Evolutionary conservation across 2,888 invertebrate species (phyloP), one percentile per base, ranked within the genome.

Genomic region (Hetaerina titia): DNA sequence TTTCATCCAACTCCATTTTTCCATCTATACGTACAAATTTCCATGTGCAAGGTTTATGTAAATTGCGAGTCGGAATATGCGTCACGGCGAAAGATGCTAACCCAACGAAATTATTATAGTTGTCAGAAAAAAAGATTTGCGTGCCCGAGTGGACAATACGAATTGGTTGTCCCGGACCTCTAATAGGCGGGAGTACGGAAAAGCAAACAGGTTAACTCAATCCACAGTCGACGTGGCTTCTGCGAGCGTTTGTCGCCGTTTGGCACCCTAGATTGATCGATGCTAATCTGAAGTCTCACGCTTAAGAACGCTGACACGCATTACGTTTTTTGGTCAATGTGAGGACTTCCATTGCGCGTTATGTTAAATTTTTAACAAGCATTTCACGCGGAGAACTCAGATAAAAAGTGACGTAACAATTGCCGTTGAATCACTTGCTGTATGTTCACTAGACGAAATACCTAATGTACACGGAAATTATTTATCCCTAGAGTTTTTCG

Each of bases 281-380:
- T 81, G 81, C 81, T 81, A 81, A 81, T 81, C 81, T 81, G 31
- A 31, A 31, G 81, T 81, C 81, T 81, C 81, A 81, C 81, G 81
- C 81, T 31, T 81, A 81, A 81, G 81, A 81, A 81, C 25, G n/a
- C 69, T n/a, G 69, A 69, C 69, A 81, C 81, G 81, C 15, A 81
- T 31, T 81, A 13, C 81, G 31, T 31, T 81, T 31, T 19, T 11
- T 81, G 22, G 22, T 8, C 9, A 25, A 74, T 74, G 25, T n/a
- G 69, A 22, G 69, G n/a, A 69, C 69, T 81, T 31, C 81, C 31
- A 9, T 74, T 81, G 31, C 22, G 11, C 81, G 81, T 15, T 31
- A 19, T 9, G 11, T 81, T 31, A 25, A 31, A 81, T 15, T 25
- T 81, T 25, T 81, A 81, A 81, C 25, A 15, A 31, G 8, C 22